A percentile compares a stretch with the other conserved stretches of the same genome.
phyloP scores from a whole-genome alignment of 1,140 invertebrate genomes.

The Atta colombica region DNA sequence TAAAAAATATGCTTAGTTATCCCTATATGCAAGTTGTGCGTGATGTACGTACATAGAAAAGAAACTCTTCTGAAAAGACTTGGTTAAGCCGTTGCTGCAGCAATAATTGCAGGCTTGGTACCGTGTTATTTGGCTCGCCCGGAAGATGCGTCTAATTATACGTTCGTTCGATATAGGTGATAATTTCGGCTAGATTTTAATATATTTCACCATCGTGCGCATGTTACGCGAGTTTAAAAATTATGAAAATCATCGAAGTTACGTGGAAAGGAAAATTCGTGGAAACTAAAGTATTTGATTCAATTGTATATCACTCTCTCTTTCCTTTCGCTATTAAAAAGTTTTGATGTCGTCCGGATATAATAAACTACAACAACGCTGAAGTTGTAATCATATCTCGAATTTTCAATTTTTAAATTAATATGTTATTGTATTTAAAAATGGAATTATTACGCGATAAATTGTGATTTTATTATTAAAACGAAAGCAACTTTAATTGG shows the following conservation, averaged over 20 bases:
- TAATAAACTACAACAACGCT: not conserved
- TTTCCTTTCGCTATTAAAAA: not conserved
- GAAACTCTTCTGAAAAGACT: not conserved
- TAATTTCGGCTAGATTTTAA: conserved; percentile 40
- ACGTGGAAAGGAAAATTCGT: not conserved
- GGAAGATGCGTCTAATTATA: conserved; percentile 51
- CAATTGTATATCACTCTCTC: not conserved
- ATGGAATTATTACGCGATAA: not conserved
- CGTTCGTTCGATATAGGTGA: conserved; percentile 25
- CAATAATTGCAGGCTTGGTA: conserved; percentile 21
- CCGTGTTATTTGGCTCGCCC: conserved; percentile 16
- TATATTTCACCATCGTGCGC: not conserved
- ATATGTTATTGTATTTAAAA: conserved; percentile 7
- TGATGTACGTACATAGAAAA: conserved; percentile 15
- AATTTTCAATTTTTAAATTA: conserved; percentile 6
- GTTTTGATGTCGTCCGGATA: not conserved
- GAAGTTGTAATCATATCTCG: not conserved
- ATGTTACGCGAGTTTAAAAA: not conserved
- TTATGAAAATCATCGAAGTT: not conserved
- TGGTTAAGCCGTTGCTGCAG: not conserved
- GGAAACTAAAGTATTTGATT: not conserved
- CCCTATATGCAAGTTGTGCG: not conserved
- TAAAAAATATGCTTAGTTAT: not conserved
- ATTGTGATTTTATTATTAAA: not conserved
- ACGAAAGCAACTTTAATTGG: not conserved